These are phyloP conservation scores for Nothoprocta perdicaria DNA, from an alignment of 2,113 vertebrate genomes.

Conservation along the genomic window DNA sequence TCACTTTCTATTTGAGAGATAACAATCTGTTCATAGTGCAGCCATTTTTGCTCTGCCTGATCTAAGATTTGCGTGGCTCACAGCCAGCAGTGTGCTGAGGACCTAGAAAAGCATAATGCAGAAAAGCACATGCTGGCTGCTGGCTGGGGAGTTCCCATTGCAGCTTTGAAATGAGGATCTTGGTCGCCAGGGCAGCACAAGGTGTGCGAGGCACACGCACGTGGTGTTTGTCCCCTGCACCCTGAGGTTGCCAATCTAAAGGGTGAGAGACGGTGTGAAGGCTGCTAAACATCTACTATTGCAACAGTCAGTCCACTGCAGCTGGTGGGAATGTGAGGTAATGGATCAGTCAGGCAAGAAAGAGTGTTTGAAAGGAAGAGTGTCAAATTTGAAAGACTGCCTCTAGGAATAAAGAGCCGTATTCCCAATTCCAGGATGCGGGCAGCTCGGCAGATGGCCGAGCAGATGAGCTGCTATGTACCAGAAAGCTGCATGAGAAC, in stretches of 20 bases:
- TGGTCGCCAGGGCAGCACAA: neutral
- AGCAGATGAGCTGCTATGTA: constrained; percentile 56
- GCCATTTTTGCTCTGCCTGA: constrained; percentile 51
- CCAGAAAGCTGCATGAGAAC: neutral
- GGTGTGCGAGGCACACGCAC: neutral
- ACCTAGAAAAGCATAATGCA: neutral
- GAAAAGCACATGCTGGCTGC: constrained; percentile 4
- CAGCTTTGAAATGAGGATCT: neutral
- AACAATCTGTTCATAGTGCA: constrained; percentile 22
- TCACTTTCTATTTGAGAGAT: constrained; percentile 65
- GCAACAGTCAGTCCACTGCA: neutral
- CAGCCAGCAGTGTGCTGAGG: neutral
- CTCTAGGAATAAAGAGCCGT: neutral
- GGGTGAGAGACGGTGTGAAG: neutral
- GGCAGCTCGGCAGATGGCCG: constrained; percentile 53
- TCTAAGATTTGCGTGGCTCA: constrained; percentile 53
- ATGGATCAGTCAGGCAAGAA: constrained; percentile 4
- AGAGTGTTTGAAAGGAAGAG: constrained; percentile 15
- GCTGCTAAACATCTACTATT: neutral
- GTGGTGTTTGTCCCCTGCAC: neutral
- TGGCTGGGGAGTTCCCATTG: neutral
- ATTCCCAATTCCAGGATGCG: neutral
- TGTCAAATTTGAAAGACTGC: constrained; percentile 40
- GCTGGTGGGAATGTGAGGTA: constrained; percentile 7
- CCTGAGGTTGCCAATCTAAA: neutral